A percentile compares a stretch with the other conserved stretches of the same genome.
Evolutionary conservation across 2,797 vertebrate species (phyloP).

Genomic region (Halcyon badia): DNA sequence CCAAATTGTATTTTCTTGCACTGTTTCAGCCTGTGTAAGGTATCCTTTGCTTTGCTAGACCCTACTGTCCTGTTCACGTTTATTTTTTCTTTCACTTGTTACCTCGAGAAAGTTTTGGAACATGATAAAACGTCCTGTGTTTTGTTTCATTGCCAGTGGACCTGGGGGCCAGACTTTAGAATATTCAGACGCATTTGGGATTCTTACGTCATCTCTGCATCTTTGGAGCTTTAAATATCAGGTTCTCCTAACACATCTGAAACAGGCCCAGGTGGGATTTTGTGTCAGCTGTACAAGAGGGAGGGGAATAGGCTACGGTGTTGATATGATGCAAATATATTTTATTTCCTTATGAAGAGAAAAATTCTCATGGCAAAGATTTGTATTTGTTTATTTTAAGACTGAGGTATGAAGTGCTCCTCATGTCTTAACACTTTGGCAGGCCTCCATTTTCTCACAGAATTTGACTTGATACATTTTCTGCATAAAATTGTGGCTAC

Average conservation of each 20-base stretch:
- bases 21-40: neutral
- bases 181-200: neutral
- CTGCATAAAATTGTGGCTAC: neutral
- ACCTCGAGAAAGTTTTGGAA: neutral
- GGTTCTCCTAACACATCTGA: neutral
- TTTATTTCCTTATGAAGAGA: neutral
- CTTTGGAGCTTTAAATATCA: neutral
- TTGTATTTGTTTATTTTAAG: neutral
- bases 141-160: neutral
- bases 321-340: neutral
- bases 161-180: neutral
- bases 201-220: neutral
- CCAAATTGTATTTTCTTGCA: neutral
- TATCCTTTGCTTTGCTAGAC: neutral
- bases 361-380: neutral
- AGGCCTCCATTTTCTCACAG: neutral
- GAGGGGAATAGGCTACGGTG: neutral
- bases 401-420: neutral
- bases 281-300: neutral
- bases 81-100: neutral
- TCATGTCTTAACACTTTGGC: neutral
- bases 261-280: neutral
- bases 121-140: neutral
- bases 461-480: neutral
- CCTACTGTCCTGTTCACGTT: neutral